phyloP scores from a whole-genome alignment of 2,888 invertebrate species.

The Cactoblastis cactorum region DNA sequence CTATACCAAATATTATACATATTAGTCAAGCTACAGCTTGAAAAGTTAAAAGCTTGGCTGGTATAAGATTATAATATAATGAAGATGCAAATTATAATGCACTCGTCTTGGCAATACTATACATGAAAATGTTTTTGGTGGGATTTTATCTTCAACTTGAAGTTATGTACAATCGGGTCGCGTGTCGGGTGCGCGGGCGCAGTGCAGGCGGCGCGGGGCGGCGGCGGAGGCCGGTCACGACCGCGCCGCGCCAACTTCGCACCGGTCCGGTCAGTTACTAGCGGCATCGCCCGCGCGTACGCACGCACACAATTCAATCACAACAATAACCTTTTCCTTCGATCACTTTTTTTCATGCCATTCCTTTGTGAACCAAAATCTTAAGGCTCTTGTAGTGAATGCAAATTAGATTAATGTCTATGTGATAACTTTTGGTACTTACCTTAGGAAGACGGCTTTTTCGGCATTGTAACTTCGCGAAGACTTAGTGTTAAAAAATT shows the following conservation, averaged over 20 bases:
- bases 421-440: slow-evolving; percentile 10
- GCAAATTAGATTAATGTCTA: slow-evolving; percentile 10
- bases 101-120: too few relatives aligned
- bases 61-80: too few relatives aligned
- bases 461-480: slow-evolving; percentile 42
- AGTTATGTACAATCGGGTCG: neutral
- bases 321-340: neutral
- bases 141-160: neutral
- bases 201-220: slow-evolving; percentile 12
- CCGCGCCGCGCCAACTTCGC: slow-evolving; percentile 49
- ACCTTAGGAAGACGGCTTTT: slow-evolving; percentile 27
- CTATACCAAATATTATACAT: too few relatives aligned
- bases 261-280: slow-evolving; percentile 73
- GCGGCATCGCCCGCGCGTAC: slow-evolving; percentile 43
- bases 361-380: slow-evolving; percentile 46
- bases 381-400: slow-evolving; percentile 27
- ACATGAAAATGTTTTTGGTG: too few relatives aligned
- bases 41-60: too few relatives aligned
- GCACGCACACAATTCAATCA: slow-evolving; percentile 25
- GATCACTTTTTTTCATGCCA: slow-evolving; percentile 27
- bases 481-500: slow-evolving; percentile 37
- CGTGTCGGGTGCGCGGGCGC: slow-evolving; percentile 1
- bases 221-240: slow-evolving; percentile 40
- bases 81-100: too few relatives aligned
- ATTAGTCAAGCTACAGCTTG: too few relatives aligned